Conservation (phyloP, 2,888 invertebrate genomes). For the Amiota communis region DNA sequence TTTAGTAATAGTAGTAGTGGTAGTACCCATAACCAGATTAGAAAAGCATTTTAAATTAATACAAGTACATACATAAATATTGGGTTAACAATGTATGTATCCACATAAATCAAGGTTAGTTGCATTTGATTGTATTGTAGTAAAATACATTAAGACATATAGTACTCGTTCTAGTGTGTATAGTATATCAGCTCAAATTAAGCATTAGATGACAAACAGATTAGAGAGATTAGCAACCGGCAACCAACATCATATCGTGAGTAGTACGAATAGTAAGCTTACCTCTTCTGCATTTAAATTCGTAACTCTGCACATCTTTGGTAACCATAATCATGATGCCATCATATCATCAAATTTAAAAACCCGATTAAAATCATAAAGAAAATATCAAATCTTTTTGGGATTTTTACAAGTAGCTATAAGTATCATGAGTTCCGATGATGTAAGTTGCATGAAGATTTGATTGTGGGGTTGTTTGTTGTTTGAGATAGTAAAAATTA, state of each 20-base stretch:
- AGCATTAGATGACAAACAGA: too few species aligned
- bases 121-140: neutral
- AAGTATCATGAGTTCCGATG: conserved; percentile 26
- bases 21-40: too few species aligned
- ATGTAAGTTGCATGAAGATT: neutral
- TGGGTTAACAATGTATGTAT: too few species aligned
- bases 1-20: too few species aligned
- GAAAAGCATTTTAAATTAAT: too few species aligned
- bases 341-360: neutral
- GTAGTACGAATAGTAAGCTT: neutral
- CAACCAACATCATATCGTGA: neutral
- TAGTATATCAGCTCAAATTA: too few species aligned
- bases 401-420: conserved; percentile 53
- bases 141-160: too few species aligned
- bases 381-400: neutral
- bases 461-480: neutral
- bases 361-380: conserved; percentile 19
- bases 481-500: neutral
- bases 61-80: too few species aligned
- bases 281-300: conserved; percentile 16
- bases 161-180: too few species aligned
- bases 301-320: neutral
- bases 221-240: too few species aligned
- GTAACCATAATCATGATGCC: neutral
- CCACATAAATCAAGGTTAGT: conserved; percentile 2